Evolutionary conservation across 2,113 vertebrate genomes (phyloP).

Genomic region (Charadrius vociferus): DNA sequence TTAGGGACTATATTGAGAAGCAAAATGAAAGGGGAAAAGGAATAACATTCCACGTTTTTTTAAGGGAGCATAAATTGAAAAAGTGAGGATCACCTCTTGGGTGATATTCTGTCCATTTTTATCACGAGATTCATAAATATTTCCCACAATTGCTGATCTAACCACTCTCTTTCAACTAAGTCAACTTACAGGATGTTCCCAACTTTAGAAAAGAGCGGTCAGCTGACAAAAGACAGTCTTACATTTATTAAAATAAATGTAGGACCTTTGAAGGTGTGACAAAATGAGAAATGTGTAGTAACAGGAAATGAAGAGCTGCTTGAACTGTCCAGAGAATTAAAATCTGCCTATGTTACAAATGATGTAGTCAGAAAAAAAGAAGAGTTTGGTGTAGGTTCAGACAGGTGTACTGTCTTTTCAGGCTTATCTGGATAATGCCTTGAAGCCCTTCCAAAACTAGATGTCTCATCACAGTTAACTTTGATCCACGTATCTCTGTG

Average conservation of each 20-base stretch:
- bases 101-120: background rate
- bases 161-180: background rate
- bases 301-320: background rate
- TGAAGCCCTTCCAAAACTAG: background rate
- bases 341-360: background rate
- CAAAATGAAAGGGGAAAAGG: background rate
- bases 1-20: background rate
- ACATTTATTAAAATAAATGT: background rate
- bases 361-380: background rate
- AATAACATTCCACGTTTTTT: background rate
- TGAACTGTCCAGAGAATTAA: background rate
- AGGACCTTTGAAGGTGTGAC: background rate
- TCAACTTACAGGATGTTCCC: background rate
- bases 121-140: background rate
- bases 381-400: background rate
- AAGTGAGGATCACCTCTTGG: background rate
- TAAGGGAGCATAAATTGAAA: background rate
- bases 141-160: background rate
- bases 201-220: background rate
- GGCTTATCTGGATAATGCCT: background rate
- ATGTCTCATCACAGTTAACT: background rate
- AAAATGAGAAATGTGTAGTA: background rate
- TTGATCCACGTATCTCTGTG: background rate
- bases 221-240: background rate
- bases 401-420: background rate